Evolutionary conservation across 1,140 invertebrate species (phyloP), one percentile per base, ranked within the genome.

Genomic region (Delia radicum): DNA sequence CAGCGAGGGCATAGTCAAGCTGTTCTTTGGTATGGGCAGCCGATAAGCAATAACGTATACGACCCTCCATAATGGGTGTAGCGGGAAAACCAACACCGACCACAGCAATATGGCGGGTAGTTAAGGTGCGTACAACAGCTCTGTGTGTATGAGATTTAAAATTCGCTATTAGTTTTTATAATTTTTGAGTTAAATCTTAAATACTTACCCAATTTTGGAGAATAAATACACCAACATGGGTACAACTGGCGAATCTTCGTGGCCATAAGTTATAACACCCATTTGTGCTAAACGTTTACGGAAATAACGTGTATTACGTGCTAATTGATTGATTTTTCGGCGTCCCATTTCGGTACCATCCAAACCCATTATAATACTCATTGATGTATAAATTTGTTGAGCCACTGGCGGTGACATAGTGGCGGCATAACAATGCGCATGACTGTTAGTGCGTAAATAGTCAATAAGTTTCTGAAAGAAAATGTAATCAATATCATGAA

Each of bases 21-120:
- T 98, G 96, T 88, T 96, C 94, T 87, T 97, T 96, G 24, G 96
- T 96, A 86, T 99, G 98, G 24, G 95, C 93, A 55, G 98, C 97
- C 29, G 96, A 98, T 46, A 99, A 87, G 85, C 98, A 99, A 87
- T 99, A 98, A 79, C 98, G 88, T 77, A 97, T 97, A 82, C 98
- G 91, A 24, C 95, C 95, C 88, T 95, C 93, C 89, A 96, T 94
- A 73, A 99, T 91, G 61, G 96, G 94, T n/a, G 98, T 99, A 31
- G 98, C 98, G 73, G 98, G 98, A 88, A 98, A 99, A 74, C 97
- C 97, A 75, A 99, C 98, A 75, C 98, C 97, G 4, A 99, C 98
- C 12, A 93, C 92, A 24, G 97, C 98, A 74, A 99, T 92, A 69
- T 95, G 93, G 75, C 92, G 88, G 76, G 91, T 91, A 72, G 93